Base-by-base conservation (phyloP, 2,888 invertebrate species). In the Drosophila dives region DNA sequence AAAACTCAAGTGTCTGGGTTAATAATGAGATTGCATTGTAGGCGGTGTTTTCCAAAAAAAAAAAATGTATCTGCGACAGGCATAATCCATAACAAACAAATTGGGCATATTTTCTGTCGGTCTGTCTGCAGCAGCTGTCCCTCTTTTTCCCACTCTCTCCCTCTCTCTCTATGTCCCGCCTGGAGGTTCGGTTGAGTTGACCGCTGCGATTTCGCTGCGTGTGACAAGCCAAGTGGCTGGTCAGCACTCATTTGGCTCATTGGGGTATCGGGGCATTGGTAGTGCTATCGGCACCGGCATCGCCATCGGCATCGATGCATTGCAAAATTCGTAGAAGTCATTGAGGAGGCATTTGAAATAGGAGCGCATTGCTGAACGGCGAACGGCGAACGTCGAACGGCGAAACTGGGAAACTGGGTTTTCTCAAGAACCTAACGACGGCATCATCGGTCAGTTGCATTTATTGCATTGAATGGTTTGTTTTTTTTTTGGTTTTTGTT, bases 261-360 rank as follows among this genome's bases (percentile, higher is more conserved):
- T 38, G 23, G 49, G 50, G 33, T 54, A 49, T 60, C 36, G 48
- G 48, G 45, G 32, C 49, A 51, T 56, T 50, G 40, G 68, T 15
- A 40, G 32, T 32, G 33, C 12, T 5, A 60, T 50, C 20, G 48
- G 5, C 55, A 64, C 34, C 50, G 53, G 12, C 55, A 58, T 53
- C 54, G 32, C 6, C 40, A 68, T 77, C 77, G 61, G 60, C 67
- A 72, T 75, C 75, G 81, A 72, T 84, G 70, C 78, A 56, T 77
- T 77, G 83, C 89, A 64, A 80, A 86, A 89, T 85, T 85, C 85
- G 87, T 84, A 77, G 85, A 85, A 85, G 54, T 79, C 85, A 84
- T 85, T 89, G 87, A 77, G 67, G 58, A 72, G 74, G 73, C 80
- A 78, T 80, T 81, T 89, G 89, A 89, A 85, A 85, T 85, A 73